Base-by-base conservation (phyloP, 2,888 invertebrate genomes). In the Melanophora roralis region DNA sequence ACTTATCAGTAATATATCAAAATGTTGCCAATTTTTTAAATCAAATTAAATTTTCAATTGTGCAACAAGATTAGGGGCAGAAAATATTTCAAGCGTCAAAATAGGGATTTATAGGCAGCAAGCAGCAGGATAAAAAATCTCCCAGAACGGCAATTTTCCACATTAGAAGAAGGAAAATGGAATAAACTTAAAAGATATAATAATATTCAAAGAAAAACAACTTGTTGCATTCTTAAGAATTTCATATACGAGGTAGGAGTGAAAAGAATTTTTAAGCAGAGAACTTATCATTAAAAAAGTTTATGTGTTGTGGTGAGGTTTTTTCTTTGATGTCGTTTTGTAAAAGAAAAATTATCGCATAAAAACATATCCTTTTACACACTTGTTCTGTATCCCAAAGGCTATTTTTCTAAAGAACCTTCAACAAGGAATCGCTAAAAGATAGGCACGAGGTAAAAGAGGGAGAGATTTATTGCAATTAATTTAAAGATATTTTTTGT, bases 1-100 rank as follows among this genome's bases (percentile, higher is more conserved):
- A 14, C 71, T 60, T 49, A 47, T 75, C 59, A 64, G 71, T 69
- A 71, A 71, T 75, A 71, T 60, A 79, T 75, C 75, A 69, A 69
- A 68, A 79, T 75, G 71, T 60, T 79, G 79, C 60, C 74, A 79
- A 74, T 71, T 79, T 79, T 71, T 75, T 65, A 71, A n/a, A 79
- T 75, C 74, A 79, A 79, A 79, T 79, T 79, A 47, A 75, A 71
- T 71, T 75, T 75, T 55, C 53, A 60, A 77, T 73, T 71, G 65
- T 55, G 49, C 59, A 60, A 11, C 49, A 62, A 65, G 68, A 64
- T 76, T 21, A 49, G 51, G 64, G 32, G 43, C 53, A 65, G 47
- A 38, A 12, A 47, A 16, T 16, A 27, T 27, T 27, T 27, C 27
- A 27, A 27, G 27, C 6, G 6, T 27, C 27, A 27, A 27, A 27